phyloP scores from a whole-genome alignment of 2,797 vertebrate genomes.

The Mormyrops attenuatus region DNA sequence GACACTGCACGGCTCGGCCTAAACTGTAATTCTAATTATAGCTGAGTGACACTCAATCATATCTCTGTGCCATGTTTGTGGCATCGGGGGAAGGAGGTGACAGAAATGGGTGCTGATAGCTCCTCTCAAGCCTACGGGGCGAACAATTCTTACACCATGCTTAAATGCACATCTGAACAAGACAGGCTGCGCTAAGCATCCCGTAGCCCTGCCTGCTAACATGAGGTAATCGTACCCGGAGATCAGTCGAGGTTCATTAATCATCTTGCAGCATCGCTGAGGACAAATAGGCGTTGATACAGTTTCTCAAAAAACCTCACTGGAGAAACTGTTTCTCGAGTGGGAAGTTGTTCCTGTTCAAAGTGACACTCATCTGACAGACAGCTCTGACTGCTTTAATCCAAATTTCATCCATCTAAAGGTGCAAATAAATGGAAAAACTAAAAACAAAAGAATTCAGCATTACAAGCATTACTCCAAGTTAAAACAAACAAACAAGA shows the following conservation, averaged over 20 bases:
- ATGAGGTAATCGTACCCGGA: not conserved
- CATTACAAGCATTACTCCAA: not conserved
- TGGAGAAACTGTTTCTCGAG: not conserved
- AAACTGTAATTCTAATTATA: not conserved
- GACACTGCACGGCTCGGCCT: not conserved
- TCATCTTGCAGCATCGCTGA: not conserved
- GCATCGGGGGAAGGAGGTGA: not conserved
- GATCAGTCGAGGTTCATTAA: not conserved
- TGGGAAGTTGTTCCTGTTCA: not conserved
- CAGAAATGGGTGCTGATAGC: not conserved
- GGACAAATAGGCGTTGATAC: not conserved
- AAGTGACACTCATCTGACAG: not conserved
- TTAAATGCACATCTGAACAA: not conserved
- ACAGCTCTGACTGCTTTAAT: not conserved
- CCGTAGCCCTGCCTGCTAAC: not conserved
- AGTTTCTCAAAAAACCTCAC: not conserved
- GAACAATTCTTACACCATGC: not conserved
- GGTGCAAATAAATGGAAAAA: not conserved
- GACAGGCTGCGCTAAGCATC: not conserved
- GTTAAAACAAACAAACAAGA: not conserved
- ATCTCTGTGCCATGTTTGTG: not conserved
- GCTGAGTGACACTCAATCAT: not conserved
- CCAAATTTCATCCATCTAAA: not conserved
- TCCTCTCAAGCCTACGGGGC: not conserved
- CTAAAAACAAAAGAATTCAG: not conserved